Base-by-base conservation (phyloP, 2,888 invertebrate genomes). In the Philopedon plagiatum region DNA sequence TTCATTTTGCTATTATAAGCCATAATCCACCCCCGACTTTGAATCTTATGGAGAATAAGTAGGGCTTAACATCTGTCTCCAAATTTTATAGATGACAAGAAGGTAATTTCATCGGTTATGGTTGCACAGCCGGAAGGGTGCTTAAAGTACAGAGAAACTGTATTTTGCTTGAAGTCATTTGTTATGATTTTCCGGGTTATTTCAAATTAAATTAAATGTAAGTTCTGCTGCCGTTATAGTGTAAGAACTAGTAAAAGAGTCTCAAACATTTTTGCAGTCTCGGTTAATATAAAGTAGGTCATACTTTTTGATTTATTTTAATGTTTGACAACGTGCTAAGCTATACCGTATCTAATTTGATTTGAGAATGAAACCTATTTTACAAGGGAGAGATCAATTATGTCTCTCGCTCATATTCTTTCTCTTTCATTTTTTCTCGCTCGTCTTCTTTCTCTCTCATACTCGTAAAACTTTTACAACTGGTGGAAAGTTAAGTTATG, bases 81-180 rank as follows among this genome's bases (percentile, higher is more conserved):
- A 79, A 80, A 81, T 82, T 83, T 83, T 83, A 83, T 83, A 82
- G 82, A 82, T 81, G 82, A 81, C 82, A 82, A 82, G 82, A 81
- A 62, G 82, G 81, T 81, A 81, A 80, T 82, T 82, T 78, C 78
- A 78, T 79, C 79, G 77, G 81, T 82, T 82, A 82, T 81, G 79
- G 80, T 80, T 77, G 76, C 77, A 78, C 82, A 81, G 82, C 80
- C 82, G 81, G 83, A 78, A 78, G 76, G 76, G 75, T 74, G 73
- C 51, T 58, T 56, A 60, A 71, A 65, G 57, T 41, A 60, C 57
- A 23, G 58, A 70, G 57, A 37, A 51, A 58, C 62, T 56, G 21
- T 23, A 29, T 57, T 57, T 57, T 5, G 29, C 34, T 39, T 44
- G 29, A 57, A 18, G 21, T 49, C 46, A 15, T 66, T 66, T 66